A percentile compares a stretch with the other conserved stretches of the same genome.
These are phyloP conservation scores for Peromyscus aztecus DNA, from an alignment of 2,797 vertebrate species.

Conservation along the genomic window DNA sequence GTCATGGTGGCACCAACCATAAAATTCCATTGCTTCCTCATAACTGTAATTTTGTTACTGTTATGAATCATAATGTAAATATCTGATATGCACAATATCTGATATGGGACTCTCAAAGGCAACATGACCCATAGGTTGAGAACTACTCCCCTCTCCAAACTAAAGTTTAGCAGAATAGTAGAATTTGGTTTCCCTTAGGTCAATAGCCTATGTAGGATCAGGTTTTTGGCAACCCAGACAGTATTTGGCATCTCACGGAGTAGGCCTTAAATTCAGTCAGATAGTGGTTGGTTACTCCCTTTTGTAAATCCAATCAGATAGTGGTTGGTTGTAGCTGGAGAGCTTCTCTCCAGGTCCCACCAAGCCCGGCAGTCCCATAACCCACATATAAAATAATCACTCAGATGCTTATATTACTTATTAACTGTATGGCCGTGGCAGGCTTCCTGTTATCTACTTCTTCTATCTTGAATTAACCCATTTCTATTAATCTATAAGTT, in stretches of 20 bases:
- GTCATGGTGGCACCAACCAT: no score
- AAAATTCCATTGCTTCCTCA: background rate
- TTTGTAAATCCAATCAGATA: no score
- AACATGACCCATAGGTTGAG: background rate
- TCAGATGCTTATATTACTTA: no score
- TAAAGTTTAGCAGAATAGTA: background rate
- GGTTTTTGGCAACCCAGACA: background rate
- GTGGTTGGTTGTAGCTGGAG: no score
- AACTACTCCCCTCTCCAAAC: background rate
- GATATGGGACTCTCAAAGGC: background rate
- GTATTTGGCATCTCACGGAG: background rate
- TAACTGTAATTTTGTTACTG: background rate
- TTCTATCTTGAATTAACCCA: no score
- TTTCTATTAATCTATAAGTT: no score
- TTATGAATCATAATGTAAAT: background rate
- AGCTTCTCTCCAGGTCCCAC: no score
- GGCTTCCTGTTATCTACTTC: no score
- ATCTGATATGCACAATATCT: background rate
- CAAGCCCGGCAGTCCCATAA: no score
- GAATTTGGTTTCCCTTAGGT: background rate
- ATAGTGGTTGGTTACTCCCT: background rate
- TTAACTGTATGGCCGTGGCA: no score
- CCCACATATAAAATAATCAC: no score
- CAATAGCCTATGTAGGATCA: background rate
- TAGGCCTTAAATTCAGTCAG: no score